Conservation (phyloP, 2,888 invertebrate genomes). For the Drosophila kanekoi region DNA sequence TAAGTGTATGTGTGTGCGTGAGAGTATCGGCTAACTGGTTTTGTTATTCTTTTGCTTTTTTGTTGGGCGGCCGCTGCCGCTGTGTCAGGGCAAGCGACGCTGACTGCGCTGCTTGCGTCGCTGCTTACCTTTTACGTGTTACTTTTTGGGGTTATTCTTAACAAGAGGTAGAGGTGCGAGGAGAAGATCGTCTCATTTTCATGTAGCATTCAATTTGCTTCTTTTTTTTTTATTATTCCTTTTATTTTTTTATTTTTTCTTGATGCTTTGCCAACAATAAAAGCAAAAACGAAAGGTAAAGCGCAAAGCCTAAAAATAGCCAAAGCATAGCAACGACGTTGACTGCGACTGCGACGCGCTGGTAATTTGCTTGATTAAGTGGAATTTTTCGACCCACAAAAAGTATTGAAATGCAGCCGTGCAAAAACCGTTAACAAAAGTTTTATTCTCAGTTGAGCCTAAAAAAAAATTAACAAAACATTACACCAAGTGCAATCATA, state of each 20-base stretch:
- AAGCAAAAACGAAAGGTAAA: constrained; percentile 63
- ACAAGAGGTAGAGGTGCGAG: constrained; percentile 30
- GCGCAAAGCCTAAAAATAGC: constrained; percentile 71
- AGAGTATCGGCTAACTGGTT: constrained; percentile 71
- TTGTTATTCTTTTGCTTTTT: constrained; percentile 62
- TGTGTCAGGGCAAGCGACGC: constrained; percentile 30
- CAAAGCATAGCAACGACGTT: constrained; percentile 43
- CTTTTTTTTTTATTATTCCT: constrained; percentile 18
- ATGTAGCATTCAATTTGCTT: constrained; percentile 64
- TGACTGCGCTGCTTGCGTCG: constrained; percentile 44
- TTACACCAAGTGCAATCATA: constrained; percentile 21
- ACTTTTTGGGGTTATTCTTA: constrained; percentile 77
- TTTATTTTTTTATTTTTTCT: constrained; percentile 27
- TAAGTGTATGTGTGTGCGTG: constrained; percentile 19
- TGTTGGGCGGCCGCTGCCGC: constrained; percentile 43
- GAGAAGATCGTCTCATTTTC: constrained; percentile 63
- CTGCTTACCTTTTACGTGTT: constrained; percentile 70
- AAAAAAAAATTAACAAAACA: constrained; percentile 6
- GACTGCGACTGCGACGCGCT: constrained; percentile 54
- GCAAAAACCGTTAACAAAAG: constrained; percentile 32
- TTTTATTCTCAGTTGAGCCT: constrained; percentile 4
- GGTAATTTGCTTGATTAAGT: constrained; percentile 78
- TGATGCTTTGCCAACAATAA: constrained; percentile 69
- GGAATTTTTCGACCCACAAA: constrained; percentile 63
- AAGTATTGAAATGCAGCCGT: constrained; percentile 48